A percentile compares a stretch with the other conserved stretches of the same genome.
Conservation (phyloP, 1,140 invertebrate species). For the Bacillus rossius region DNA sequence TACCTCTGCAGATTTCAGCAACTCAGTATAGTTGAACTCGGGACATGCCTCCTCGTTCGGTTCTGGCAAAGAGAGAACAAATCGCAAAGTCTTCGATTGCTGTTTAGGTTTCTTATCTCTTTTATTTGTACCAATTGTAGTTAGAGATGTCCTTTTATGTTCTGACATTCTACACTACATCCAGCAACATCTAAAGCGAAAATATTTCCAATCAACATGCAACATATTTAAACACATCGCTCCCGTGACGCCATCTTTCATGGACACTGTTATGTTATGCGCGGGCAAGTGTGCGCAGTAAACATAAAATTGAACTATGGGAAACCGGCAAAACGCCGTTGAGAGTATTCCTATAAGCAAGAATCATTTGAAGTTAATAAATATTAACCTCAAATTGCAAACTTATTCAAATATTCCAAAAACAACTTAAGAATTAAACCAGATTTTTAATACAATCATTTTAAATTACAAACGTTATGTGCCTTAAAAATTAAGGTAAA, state of each 20-base stretch:
- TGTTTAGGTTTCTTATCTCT: constrained; percentile 43
- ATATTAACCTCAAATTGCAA: too few species aligned
- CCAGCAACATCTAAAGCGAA: constrained; percentile 11
- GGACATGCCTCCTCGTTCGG: constrained; percentile 58
- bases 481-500: too few species aligned
- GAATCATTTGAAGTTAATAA: too few species aligned
- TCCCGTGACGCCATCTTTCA: constrained; percentile 15
- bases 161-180: constrained; percentile 44
- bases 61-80: constrained; percentile 52
- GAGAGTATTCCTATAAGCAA: too few species aligned
- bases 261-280: constrained; percentile 12
- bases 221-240: constrained; percentile 17
- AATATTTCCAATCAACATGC: constrained; percentile 15
- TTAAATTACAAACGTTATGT: too few species aligned
- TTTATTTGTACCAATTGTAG: constrained; percentile 35
- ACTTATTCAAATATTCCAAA: too few species aligned
- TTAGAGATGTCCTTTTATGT: constrained; percentile 47
- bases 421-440: too few species aligned
- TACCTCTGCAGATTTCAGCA: constrained; percentile 54
- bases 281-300: constrained; percentile 9
- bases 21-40: constrained; percentile 58
- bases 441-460: too few species aligned
- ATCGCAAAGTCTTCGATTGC: constrained; percentile 48
- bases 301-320: constrained; percentile 11
- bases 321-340: too few species aligned